Conservation (phyloP, 2,797 vertebrate genomes). For the Sebastes minor region DNA sequence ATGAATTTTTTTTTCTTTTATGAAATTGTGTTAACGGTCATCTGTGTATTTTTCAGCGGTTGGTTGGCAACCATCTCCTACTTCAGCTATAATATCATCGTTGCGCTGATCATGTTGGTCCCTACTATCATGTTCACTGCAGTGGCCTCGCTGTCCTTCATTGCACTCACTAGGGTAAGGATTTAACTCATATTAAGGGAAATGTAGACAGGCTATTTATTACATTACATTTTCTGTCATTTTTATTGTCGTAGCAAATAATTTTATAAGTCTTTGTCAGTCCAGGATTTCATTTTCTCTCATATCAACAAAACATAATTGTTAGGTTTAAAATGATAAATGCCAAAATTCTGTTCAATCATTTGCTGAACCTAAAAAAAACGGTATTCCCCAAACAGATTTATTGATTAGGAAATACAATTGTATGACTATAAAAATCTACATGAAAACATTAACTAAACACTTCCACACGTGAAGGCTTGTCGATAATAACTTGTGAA, state of each 20-base stretch:
- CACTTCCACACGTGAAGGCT: background rate
- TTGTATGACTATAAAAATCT: background rate
- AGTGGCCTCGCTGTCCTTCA: constrained; percentile 90
- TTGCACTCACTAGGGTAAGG: constrained; percentile 93
- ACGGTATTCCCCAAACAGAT: background rate
- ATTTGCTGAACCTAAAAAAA: background rate
- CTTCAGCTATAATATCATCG: constrained; percentile 92
- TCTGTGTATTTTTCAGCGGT: constrained; percentile 81
- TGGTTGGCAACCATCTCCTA: constrained; percentile 95
- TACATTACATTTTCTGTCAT: background rate
- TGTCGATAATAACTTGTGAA: background rate
- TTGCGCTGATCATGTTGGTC: constrained; percentile 93
- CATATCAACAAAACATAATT: background rate
- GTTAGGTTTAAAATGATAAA: background rate
- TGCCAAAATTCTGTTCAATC: background rate
- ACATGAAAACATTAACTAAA: background rate
- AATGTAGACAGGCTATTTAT: background rate
- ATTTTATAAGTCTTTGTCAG: background rate
- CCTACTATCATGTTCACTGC: constrained; percentile 95
- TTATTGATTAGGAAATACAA: background rate
- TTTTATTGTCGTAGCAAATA: background rate
- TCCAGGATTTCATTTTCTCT: background rate
- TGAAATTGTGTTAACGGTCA: background rate
- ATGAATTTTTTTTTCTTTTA: background rate
- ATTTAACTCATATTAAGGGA: background rate